phyloP scores from a whole-genome alignment of 2,797 vertebrate genomes.

The Syngnathus rostellatus region DNA sequence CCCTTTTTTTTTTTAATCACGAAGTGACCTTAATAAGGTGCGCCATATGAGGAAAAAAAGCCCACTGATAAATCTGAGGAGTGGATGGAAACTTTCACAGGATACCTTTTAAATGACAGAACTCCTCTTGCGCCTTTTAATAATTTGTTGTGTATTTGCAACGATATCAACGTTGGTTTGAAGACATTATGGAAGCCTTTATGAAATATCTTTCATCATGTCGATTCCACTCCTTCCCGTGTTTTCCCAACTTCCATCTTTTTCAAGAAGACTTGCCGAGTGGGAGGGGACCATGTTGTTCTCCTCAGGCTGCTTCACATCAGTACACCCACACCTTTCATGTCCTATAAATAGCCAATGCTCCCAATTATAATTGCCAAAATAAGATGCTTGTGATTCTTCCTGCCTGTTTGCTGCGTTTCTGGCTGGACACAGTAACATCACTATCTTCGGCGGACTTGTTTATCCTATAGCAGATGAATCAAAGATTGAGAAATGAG shows the following conservation, averaged over 20 bases:
- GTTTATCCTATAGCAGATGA: neutral
- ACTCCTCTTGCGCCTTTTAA: neutral
- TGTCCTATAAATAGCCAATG: slow-evolving; percentile 10
- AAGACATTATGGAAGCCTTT: neutral
- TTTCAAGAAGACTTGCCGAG: neutral
- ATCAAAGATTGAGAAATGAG: neutral
- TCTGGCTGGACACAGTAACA: neutral
- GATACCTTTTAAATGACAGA: neutral
- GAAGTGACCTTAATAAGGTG: no score
- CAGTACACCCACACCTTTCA: slow-evolving; percentile 6
- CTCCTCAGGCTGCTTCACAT: slow-evolving; percentile 6
- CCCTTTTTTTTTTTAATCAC: no score
- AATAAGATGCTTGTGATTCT: slow-evolving; percentile 1
- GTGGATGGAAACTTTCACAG: no score
- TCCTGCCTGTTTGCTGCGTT: neutral
- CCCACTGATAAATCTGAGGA: no score
- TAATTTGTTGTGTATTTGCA: neutral
- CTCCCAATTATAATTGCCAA: slow-evolving; percentile 1
- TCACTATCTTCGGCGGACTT: neutral
- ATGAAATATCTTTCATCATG: neutral
- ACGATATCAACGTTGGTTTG: neutral
- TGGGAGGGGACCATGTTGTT: slow-evolving; percentile 1
- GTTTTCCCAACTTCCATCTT: neutral
- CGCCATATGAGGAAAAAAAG: no score
- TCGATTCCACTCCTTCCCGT: neutral